phyloP scores from a whole-genome alignment of 2,888 invertebrate species.

The Spicauda simplicius region DNA sequence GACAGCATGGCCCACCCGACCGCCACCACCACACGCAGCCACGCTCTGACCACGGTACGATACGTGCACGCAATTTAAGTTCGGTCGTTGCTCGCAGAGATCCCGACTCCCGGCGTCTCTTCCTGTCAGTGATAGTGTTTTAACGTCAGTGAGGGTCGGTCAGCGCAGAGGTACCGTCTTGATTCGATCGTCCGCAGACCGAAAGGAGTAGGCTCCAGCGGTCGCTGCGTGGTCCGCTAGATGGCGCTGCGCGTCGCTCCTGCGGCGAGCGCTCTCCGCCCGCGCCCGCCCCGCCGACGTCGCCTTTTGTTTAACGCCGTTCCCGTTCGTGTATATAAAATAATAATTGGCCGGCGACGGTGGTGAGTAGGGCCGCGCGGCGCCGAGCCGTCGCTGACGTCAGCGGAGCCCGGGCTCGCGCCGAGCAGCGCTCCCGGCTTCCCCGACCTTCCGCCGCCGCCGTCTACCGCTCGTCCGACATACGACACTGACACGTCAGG shows the following conservation, averaged over 20 bases:
- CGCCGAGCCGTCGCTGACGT: conserved; percentile 82
- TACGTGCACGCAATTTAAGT: conserved; percentile 38
- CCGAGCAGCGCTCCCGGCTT: conserved; percentile 71
- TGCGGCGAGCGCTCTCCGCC: conserved; percentile 81
- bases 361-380: conserved; percentile 73
- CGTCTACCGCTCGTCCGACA: conserved; percentile 70
- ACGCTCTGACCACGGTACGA: conserved; percentile 84
- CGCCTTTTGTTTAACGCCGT: conserved; percentile 77
- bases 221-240: conserved; percentile 79
- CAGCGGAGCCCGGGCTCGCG: conserved; percentile 77
- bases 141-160: conserved; percentile 65
- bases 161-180: conserved; percentile 71
- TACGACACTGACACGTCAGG: conserved; percentile 71
- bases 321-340: conserved; percentile 76
- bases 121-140: conserved; percentile 73
- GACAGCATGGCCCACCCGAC: conserved; percentile 83
- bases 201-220: conserved; percentile 75
- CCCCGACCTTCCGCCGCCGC: conserved; percentile 80
- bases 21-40: conserved; percentile 84
- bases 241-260: conserved; percentile 82
- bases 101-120: conserved; percentile 37
- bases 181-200: conserved; percentile 82
- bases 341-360: conserved; percentile 79
- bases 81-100: conserved; percentile 20
- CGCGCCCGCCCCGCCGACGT: conserved; percentile 76